A percentile compares a stretch with the other conserved stretches of the same genome.
These are phyloP conservation scores for Drosophila peninsularis DNA, from an alignment of 2,888 invertebrate species.

Conservation along the genomic window DNA sequence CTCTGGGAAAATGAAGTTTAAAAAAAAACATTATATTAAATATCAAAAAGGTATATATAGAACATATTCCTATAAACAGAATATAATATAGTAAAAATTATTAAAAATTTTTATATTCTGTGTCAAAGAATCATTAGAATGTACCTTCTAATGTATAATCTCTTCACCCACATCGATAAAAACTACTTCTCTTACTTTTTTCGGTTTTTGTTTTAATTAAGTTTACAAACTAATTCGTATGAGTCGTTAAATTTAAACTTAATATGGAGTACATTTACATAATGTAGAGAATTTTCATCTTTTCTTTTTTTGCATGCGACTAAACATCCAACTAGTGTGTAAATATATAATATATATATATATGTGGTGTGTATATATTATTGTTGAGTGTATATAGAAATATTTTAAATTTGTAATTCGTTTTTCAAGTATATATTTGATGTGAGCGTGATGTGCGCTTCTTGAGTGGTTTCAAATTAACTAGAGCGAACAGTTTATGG, in stretches of 20 bases:
- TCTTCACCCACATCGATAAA: neutral
- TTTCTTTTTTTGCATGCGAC: slow-evolving; percentile 44
- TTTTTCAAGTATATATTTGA: slow-evolving; percentile 19
- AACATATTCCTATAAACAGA: neutral
- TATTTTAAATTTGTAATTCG: slow-evolving; percentile 63
- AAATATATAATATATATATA: slow-evolving; percentile 52
- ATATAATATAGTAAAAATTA: no score
- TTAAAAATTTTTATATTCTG: no score
- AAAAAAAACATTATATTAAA: no score
- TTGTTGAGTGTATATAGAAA: slow-evolving; percentile 69
- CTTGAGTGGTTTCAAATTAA: slow-evolving; percentile 26
- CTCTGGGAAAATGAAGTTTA: no score
- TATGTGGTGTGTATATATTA: slow-evolving; percentile 46
- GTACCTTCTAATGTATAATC: no score
- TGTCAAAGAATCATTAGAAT: no score
- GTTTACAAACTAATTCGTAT: slow-evolving; percentile 74
- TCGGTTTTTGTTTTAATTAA: slow-evolving; percentile 53
- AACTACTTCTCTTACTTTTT: slow-evolving; percentile 12
- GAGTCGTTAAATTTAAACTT: slow-evolving; percentile 76
- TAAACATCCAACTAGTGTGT: slow-evolving; percentile 76
- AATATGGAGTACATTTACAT: slow-evolving; percentile 72
- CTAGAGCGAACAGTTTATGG: slow-evolving; percentile 34
- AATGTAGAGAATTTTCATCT: slow-evolving; percentile 48
- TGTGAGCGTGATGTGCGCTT: slow-evolving; percentile 56
- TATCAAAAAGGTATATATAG: neutral